Evolutionary conservation across 2,797 vertebrate genomes (phyloP), one percentile per base, ranked within the genome.

Genomic region (Spea hammondii): DNA sequence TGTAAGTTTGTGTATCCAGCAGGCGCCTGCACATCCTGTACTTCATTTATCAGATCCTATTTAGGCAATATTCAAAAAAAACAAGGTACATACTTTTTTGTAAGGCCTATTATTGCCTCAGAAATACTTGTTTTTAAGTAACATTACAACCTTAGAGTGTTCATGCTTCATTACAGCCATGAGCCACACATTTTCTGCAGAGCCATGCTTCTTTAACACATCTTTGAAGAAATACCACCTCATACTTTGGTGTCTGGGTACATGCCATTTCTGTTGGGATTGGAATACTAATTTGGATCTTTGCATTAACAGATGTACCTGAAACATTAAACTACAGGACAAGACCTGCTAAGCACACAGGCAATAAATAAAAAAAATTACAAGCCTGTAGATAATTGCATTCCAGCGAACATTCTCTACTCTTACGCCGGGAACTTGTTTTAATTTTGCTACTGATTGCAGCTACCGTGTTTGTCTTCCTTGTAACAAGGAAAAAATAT

Each of bases 301-400:
- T 32, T 8, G 62, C 72, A 76, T 60, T 71, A 76, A 57, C 74
- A 76, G 74, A 77, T 54, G 69, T 71, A 76, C 49, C 45, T 72
- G 64, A 71, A 81, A 62, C 51, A 65, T 66, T 66, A 65, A 67
- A 11, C 47, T 65, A 12, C 74, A 77, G 64, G 70, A 67, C 32
- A 59, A 49, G 57, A 72, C 70, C 79, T 72, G 79, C 68, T 5
- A 32, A 68, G 72, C 60, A 60, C 74, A 76, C 59, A 76, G 79
- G 79, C 54, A 72, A 72, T 80, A 71, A 80, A 76, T 80, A 80
- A 76, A 79, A 79, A 74, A 53, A 80, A 72, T 51, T 81, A 17
- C 47, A 66, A 77, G 54, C 70, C 64, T 77, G 54, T 47, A 72
- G 74, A 81, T 62, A 77, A 72, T 60, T 53, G 45, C 62, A 77